Base-by-base conservation (phyloP, 2,113 vertebrate species). In the Heterochromis multidens region DNA sequence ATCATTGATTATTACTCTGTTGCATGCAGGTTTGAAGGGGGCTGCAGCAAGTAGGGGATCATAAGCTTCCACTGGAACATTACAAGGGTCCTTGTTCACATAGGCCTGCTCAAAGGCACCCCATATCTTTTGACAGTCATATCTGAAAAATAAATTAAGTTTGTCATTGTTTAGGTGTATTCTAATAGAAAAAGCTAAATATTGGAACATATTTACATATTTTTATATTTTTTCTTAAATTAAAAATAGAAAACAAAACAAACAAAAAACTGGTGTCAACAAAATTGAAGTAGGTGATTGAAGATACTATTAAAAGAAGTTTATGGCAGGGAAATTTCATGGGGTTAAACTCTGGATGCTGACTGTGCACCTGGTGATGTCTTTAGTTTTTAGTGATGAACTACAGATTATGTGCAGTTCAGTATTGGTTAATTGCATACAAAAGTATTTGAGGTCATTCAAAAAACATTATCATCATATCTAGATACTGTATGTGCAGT, bases 51-150 rank as follows among this genome's bases (percentile, higher is more conserved):
- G 23, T 0, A 96, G 81, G 16, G 81, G 10, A 12, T 92, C 79
- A 7, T 96, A 96, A 8, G 93, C 92, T 4, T 92, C 90, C 16
- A n/a, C 1, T 6, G 91, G 25, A 56, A 96, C 91, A 0, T 84
- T 2, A 63, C 95, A 96, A 1, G 92, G 89, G 77, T 96, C 88
- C 74, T 3, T 52, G 0, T 92, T 74, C 0, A 96, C 91, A 16
- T 94, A 95, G 40, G 93, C 94, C 17, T 88, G 33, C 17, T 93
- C 23, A 74, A 96, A 96, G 0, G 6, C 57, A 1, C 2, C 6
- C 95, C 95, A 96, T 17, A 95, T 0, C 1, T 16, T 67, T 7
- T 89, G 0, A 46, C 96, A 96, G 87, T 94, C 62, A 8, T 60
- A 33, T 29, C 84, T 87, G 76, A 46, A 88, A 88, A 49, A 83